Evolutionary conservation across 2,888 invertebrate species (phyloP).

Genomic region (Euplexia lucipara): DNA sequence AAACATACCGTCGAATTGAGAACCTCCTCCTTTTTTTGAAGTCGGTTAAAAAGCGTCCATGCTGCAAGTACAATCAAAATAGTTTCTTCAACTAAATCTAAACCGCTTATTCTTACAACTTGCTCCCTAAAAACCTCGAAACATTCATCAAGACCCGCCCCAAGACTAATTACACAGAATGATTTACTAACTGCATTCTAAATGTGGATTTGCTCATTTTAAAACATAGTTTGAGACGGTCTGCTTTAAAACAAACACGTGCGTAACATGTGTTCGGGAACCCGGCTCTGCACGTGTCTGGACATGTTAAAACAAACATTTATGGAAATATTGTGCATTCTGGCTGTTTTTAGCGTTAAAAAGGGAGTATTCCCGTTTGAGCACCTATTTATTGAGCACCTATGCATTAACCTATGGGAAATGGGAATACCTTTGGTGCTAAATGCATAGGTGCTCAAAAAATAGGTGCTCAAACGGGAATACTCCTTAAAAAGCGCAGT

Average conservation of each 20-base stretch:
- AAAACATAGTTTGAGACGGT: constrained; percentile 35
- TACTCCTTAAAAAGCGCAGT: constrained; percentile 28
- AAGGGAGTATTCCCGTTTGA: too few species aligned
- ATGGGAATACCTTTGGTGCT: too few species aligned
- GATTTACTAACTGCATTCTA: constrained; percentile 71
- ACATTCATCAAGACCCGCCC: constrained; percentile 64
- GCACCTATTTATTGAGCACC: too few species aligned
- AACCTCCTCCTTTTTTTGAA: too few species aligned
- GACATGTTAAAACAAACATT: constrained; percentile 25
- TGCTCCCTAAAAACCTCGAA: constrained; percentile 42
- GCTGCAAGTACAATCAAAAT: too few species aligned
- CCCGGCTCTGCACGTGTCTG: constrained; percentile 31
- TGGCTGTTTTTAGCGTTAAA: constrained; percentile 9
- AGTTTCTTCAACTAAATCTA: background rate
- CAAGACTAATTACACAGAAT: constrained; percentile 70
- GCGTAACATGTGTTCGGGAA: constrained; percentile 42
- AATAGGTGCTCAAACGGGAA: too few species aligned
- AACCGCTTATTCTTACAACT: constrained; percentile 19
- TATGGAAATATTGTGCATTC: constrained; percentile 9
- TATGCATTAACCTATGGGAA: too few species aligned
- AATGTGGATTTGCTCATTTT: constrained; percentile 66
- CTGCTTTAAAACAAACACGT: constrained; percentile 40
- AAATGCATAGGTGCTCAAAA: too few species aligned
- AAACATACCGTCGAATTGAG: too few species aligned
- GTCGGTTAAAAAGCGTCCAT: too few species aligned